These are phyloP conservation scores for Asbolus verrucosus DNA, from an alignment of 1,140 invertebrate species.

Conservation along the genomic window DNA sequence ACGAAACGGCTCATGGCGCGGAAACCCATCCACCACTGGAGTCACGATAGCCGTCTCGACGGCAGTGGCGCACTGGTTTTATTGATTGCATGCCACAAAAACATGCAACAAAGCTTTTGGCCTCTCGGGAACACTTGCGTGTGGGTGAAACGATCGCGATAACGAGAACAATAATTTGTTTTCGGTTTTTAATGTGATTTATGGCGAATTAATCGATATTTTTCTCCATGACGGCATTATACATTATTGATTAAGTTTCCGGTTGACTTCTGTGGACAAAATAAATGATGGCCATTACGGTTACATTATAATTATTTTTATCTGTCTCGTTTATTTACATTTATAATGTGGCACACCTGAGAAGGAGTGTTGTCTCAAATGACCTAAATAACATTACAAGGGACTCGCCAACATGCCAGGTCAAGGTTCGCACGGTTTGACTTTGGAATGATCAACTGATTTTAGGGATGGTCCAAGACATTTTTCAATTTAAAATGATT, in stretches of 20 bases:
- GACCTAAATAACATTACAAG: conserved; percentile 28
- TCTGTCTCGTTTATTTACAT: conserved; percentile 51
- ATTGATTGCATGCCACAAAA: conserved; percentile 8
- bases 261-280: no score
- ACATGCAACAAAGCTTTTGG: conserved; percentile 22
- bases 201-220: background rate
- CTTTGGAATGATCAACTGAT: background rate
- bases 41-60: conserved; percentile 14
- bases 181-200: conserved; percentile 8
- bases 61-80: conserved; percentile 5
- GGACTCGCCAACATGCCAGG: background rate
- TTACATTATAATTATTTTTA: conserved; percentile 31
- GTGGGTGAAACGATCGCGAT: conserved; percentile 22
- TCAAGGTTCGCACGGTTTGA: conserved; percentile 20
- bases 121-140: background rate
- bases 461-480: background rate
- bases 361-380: conserved; percentile 52
- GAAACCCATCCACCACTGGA: background rate
- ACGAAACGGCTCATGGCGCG: conserved; percentile 10
- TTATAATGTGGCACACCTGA: conserved; percentile 55
- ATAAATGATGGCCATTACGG: conserved; percentile 7
- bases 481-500: background rate
- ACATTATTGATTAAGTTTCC: no score
- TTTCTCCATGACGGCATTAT: background rate
- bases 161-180: conserved; percentile 16